Evolutionary conservation across 1,140 invertebrate species (phyloP), one percentile per base, ranked within the genome.

Genomic region (Coenobita brevimanus): DNA sequence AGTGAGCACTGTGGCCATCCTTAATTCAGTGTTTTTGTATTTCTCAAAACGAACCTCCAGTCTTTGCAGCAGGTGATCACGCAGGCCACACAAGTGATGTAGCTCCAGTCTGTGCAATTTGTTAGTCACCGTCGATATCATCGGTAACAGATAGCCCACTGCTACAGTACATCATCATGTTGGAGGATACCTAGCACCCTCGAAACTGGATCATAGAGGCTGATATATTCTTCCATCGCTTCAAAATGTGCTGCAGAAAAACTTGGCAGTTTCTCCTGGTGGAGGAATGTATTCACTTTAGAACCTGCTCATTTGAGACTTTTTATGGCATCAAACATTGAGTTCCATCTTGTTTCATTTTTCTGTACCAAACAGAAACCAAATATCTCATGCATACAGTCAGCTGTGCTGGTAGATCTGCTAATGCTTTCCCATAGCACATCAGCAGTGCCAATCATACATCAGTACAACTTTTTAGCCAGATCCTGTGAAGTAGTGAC

Each of bases 201-300:
- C 67, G 67, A 71, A 13, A 17, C 67, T 71, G 67, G 30, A 15
- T 71, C 67, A 71, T 71, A 71, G 67, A 71, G 17, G 67, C 67
- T 71, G 67, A 71, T 71, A 27, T 71, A 30, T 71, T 71, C 67
- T 27, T 71, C 27, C 67, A 71, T 71, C 67, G 27, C 67, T 71
- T 30, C 27, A 27, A 71, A 71, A 71, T 71, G 67, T 17, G 67
- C 13, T 71, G 67, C 10, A 71, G 67, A 71, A 71, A 71, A 71
- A 71, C 67, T 10, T 15, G 67, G 67, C 67, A 21, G 67, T 71
- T 71, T 30, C 17, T 71, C 67, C 27, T 13, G 67, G 67, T 27
- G 30, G 67, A 71, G 67, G 67, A 21, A 71, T 71, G n/a, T n/a
- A n/a, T n/a, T n/a, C n/a, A n/a, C n/a, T n/a, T n/a, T n/a, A n/a